These are phyloP conservation scores for Melanotaenia boesemani DNA, from an alignment of 2,797 vertebrate species.

Conservation along the genomic window DNA sequence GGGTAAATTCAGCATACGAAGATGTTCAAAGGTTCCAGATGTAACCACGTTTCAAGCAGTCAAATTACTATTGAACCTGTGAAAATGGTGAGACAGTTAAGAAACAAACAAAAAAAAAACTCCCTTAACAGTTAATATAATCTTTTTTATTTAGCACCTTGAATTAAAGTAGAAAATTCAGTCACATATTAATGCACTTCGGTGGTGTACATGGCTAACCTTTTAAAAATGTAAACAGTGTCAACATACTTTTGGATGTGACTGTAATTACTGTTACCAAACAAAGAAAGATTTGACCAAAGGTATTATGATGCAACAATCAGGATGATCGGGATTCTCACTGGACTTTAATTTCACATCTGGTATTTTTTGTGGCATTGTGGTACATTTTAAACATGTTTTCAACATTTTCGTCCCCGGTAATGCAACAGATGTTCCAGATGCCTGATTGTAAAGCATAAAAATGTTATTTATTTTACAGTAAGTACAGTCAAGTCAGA, in stretches of 20 bases:
- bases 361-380: conserved; percentile 19
- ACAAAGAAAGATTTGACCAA: not conserved
- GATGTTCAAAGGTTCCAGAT: too few relatives aligned
- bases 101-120: not conserved
- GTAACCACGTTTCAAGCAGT: too few relatives aligned
- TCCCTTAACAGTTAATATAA: not conserved
- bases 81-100: too few relatives aligned
- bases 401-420: conserved; percentile 19
- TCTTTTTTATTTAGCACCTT: not conserved
- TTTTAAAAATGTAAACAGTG: not conserved
- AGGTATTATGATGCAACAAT: not conserved
- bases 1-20: too few relatives aligned
- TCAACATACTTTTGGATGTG: not conserved
- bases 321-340: not conserved
- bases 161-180: not conserved
- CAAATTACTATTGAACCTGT: too few relatives aligned
- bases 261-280: not conserved
- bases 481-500: not conserved
- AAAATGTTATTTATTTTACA: conserved; percentile 6
- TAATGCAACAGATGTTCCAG: conserved; percentile 23
- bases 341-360: not conserved
- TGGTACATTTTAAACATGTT: not conserved
- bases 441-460: not conserved
- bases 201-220: not conserved
- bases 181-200: too few relatives aligned